Evolutionary conservation across 2,797 vertebrate genomes (phyloP), one percentile per base, ranked within the genome.

Genomic region (Leptoclinus maculatus): DNA sequence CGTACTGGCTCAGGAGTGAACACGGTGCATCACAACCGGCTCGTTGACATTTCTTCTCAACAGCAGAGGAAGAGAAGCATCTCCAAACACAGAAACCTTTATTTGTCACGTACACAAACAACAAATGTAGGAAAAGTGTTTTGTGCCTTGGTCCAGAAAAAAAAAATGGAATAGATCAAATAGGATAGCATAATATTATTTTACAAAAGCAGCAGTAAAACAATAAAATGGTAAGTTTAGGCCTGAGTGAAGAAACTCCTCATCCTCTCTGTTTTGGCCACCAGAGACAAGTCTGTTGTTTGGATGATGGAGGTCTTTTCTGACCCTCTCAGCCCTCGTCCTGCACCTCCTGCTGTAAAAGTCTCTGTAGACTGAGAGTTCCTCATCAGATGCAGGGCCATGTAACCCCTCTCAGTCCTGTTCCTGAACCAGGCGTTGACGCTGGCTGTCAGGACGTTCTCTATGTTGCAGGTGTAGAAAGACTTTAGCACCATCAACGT

Each of bases 191-290:
- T 12, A 11, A n/a, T 23, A 13, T 6, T 14, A 27, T 54, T 54
- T 25, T 25, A 54, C 12, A 14, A 13, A 54, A 25, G 51, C n/a
- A 53, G 51, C 51, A 53, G 14, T 53, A 53, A 53, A 25, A 53
- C 51, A 25, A 23, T n/a, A 49, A n/a, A 19, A 49, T 4, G 43
- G 43, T 0, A 45, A 14, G 38, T 39, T 39, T 4, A 12, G 16
- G 16, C 41, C 14, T 19, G 54, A 57, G 27, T 16, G 54, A 32
- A 59, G 32, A 34, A 59, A 59, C 32, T 36, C 9, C 32, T 19
- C 57, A 32, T 32, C 32, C 56, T 58, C 56, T 58, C 56, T 21
- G 56, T 58, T 16, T 56, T 56, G 53, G 53, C 53, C 53, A 56
- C 13, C 25, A 29, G 25, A 45, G 43, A 7, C 16, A 45, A 19